These are phyloP conservation scores for Parazoanthus atlanticus DNA, from an alignment of 92 coral and sea anemone species.

Conservation along the genomic window DNA sequence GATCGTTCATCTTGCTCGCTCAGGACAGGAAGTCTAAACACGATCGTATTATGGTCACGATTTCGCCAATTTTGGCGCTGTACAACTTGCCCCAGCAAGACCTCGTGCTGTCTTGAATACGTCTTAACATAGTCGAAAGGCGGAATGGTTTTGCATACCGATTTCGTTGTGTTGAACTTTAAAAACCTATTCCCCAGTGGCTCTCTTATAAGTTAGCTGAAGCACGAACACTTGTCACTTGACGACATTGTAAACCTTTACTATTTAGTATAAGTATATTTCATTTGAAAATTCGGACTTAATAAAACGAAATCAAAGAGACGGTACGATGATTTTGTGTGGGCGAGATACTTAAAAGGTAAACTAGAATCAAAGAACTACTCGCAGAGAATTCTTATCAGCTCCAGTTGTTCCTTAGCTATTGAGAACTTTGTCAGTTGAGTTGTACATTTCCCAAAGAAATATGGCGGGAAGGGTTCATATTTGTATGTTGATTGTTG, in stretches of 20 bases:
- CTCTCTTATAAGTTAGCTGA: not conserved
- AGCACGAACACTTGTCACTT: not conserved
- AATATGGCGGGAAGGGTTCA: not conserved
- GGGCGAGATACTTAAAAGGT: not conserved
- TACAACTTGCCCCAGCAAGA: conserved; percentile 23
- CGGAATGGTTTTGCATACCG: not conserved
- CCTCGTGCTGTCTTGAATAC: conserved; percentile 15
- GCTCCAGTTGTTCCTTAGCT: not conserved
- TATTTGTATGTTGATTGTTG: not conserved
- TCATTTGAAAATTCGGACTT: not conserved
- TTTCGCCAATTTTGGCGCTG: not conserved
- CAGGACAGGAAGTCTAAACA: conserved; percentile 46
- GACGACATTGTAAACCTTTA: not conserved
- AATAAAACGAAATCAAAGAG: not conserved
- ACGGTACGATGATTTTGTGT: conserved; percentile 4
- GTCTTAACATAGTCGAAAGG: conserved; percentile 12
- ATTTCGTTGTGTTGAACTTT: not conserved
- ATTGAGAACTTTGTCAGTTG: not conserved
- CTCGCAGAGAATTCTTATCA: not conserved
- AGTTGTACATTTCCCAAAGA: not conserved
- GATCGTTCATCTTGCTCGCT: not conserved
- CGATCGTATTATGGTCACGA: conserved; percentile 18
- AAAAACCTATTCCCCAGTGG: not conserved
- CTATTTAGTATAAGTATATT: not conserved
- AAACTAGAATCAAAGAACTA: not conserved